These are phyloP conservation scores for Ornithoptera alexandrae DNA, from an alignment of 2,888 invertebrate species.

Conservation along the genomic window DNA sequence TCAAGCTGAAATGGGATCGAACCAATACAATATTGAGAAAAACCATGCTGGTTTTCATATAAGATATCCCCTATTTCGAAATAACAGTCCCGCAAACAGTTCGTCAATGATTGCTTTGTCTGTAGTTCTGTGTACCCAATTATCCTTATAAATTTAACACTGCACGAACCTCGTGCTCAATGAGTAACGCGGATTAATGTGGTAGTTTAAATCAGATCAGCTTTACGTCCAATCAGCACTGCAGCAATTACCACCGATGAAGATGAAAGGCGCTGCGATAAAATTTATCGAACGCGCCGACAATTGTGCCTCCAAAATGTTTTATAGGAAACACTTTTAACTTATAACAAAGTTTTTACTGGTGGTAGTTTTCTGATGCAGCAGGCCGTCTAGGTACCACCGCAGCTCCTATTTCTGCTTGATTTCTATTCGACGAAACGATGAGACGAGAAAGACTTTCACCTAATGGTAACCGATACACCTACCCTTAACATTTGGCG, in stretches of 20 bases:
- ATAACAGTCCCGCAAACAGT: too few relatives aligned
- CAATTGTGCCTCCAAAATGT: background rate
- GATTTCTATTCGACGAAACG: too few relatives aligned
- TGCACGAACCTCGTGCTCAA: constrained; percentile 5
- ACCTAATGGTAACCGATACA: too few relatives aligned
- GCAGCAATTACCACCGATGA: constrained; percentile 20
- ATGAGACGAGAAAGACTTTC: too few relatives aligned
- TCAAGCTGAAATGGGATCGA: too few relatives aligned
- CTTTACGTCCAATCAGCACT: constrained; percentile 26
- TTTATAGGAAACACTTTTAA: background rate
- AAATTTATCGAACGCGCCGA: constrained; percentile 2
- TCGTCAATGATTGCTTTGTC: background rate
- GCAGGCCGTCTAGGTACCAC: too few relatives aligned
- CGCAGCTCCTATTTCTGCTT: too few relatives aligned
- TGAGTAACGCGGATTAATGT: constrained; percentile 22
- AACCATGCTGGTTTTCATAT: too few relatives aligned
- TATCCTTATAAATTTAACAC: background rate
- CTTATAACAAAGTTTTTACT: background rate
- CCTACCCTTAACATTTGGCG: too few relatives aligned
- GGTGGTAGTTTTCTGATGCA: too few relatives aligned
- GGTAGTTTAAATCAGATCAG: constrained; percentile 26
- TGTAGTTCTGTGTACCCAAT: background rate
- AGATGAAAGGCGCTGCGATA: background rate
- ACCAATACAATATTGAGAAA: too few relatives aligned
- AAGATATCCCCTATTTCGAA: too few relatives aligned